Evolutionary conservation across 2,113 vertebrate species (phyloP), one percentile per base, ranked within the genome.

Genomic region (Peromyscus polionotus): DNA sequence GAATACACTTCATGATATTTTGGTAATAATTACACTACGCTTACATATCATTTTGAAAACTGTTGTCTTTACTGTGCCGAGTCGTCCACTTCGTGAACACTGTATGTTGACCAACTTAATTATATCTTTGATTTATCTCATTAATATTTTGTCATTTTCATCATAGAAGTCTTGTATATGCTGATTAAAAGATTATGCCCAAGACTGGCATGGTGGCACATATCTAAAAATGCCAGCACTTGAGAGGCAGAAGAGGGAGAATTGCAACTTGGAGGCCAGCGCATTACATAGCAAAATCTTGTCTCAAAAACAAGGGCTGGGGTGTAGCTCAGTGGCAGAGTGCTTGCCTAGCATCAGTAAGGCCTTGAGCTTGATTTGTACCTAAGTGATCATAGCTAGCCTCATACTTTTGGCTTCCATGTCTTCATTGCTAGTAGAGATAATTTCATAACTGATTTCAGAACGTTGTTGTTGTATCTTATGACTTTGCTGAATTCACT

Each of bases 91-190:
- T 90, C 9, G 57, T 2, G 48, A 90, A 81, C 81, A 88, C 8
- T 33, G 13, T 42, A 7, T 77, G 24, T 73, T 24, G 57, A 31
- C 68, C 57, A 9, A 42, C 28, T 89, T 94, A 91, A 65, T 93
- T 90, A 96, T 48, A 22, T 67, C 39, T 93, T 93, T 86, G 92
- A 89, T 89, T 91, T 89, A 22, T 91, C 89, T 96, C 36, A 42
- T n/a, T 79, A 61, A 45, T 54, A 48, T 81, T 96, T 75, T 88
- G 13, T 61, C 77, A 70, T 83, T 92, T 88, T 92, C 16, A 80
- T 68, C n/a, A 63, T 19, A 5, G 1, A 91, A 36, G 31, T 81
- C 48, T 22, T 77, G 22, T 86, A 19, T 12, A 36, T 80, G 20
- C 54, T 89, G 31, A 61, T 72, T 92, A 48, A 90, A 87, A n/a